These are phyloP conservation scores for Monochamus saltuarius DNA, from an alignment of 1,140 invertebrate species.

Conservation along the genomic window DNA sequence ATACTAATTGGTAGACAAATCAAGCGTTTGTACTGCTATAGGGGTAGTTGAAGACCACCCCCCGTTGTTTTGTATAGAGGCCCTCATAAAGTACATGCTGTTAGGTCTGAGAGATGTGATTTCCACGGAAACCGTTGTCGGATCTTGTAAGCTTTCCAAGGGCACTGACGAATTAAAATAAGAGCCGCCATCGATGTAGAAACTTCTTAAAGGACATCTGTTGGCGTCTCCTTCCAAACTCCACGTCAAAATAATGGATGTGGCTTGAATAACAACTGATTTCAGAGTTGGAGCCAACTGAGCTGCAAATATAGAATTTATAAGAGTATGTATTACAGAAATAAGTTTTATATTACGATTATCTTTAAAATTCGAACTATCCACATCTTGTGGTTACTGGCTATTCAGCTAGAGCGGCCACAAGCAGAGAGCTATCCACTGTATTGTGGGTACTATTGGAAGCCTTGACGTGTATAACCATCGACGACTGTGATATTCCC, in stretches of 20 bases:
- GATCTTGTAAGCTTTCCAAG: neutral
- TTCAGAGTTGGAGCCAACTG: neutral
- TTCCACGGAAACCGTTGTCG: neutral
- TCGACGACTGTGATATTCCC: too few species aligned
- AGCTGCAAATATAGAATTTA: neutral
- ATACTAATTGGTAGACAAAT: too few species aligned
- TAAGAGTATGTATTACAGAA: too few species aligned
- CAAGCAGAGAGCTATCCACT: too few species aligned
- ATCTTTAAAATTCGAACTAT: too few species aligned
- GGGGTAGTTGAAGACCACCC: neutral
- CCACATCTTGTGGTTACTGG: too few species aligned
- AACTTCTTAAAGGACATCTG: neutral
- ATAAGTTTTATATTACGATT: too few species aligned
- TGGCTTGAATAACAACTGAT: conserved; percentile 4
- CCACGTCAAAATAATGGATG: neutral
- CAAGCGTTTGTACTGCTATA: too few species aligned
- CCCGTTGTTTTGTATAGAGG: conserved; percentile 6
- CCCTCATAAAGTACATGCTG: conserved; percentile 7
- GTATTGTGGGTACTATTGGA: too few species aligned
- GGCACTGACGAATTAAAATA: neutral
- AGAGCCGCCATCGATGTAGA: neutral
- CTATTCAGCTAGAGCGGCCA: too few species aligned
- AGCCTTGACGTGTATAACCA: too few species aligned
- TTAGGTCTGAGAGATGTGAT: neutral
- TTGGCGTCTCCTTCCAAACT: neutral